A percentile compares a stretch with the other conserved stretches of the same genome.
phyloP scores from a whole-genome alignment of 2,797 vertebrate genomes.

The Poecilia velifera region DNA sequence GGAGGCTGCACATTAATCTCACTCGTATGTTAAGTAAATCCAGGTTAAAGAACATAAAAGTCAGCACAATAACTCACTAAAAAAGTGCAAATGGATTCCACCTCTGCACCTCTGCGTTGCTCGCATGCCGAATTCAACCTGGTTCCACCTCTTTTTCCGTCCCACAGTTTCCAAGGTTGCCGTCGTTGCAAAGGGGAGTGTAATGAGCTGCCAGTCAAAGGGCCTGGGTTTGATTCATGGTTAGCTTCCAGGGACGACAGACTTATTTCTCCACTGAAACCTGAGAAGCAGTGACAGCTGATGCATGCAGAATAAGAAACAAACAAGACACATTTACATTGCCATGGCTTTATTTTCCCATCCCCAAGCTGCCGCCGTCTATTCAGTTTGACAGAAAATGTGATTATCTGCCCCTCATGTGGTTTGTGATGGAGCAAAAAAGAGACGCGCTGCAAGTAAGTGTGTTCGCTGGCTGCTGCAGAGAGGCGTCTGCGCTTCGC shows the following conservation, averaged over 20 bases:
- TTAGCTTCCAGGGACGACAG: slow-evolving; percentile 46
- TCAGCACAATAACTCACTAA: slow-evolving; percentile 14
- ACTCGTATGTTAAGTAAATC: slow-evolving; percentile 40
- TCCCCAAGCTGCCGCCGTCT: slow-evolving; percentile 52
- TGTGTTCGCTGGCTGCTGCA: slow-evolving; percentile 7
- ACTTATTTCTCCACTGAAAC: slow-evolving; percentile 47
- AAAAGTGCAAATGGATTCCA: slow-evolving; percentile 12
- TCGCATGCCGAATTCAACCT: slow-evolving; percentile 8
- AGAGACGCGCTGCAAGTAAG: slow-evolving; percentile 8
- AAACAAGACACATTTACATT: slow-evolving; percentile 57
- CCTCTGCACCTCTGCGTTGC: slow-evolving; percentile 8
- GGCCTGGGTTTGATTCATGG: slow-evolving; percentile 57
- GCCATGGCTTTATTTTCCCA: slow-evolving; percentile 20
- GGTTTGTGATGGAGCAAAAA: slow-evolving; percentile 16
- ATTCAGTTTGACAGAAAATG: slow-evolving; percentile 63
- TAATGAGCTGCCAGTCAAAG: slow-evolving; percentile 74
- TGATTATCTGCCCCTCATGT: slow-evolving; percentile 56
- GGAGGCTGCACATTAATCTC: slow-evolving; percentile 45
- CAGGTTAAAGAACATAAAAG: slow-evolving; percentile 38
- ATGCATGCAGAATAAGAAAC: slow-evolving; percentile 55
- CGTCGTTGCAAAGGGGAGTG: slow-evolving; percentile 54
- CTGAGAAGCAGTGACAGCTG: slow-evolving; percentile 54
- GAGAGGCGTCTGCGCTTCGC: slow-evolving; percentile 20
- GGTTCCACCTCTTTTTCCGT: slow-evolving; percentile 17
- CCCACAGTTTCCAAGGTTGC: slow-evolving; percentile 62